Evolutionary conservation across 2,797 vertebrate genomes (phyloP).

Genomic region (Cuculus canorus): DNA sequence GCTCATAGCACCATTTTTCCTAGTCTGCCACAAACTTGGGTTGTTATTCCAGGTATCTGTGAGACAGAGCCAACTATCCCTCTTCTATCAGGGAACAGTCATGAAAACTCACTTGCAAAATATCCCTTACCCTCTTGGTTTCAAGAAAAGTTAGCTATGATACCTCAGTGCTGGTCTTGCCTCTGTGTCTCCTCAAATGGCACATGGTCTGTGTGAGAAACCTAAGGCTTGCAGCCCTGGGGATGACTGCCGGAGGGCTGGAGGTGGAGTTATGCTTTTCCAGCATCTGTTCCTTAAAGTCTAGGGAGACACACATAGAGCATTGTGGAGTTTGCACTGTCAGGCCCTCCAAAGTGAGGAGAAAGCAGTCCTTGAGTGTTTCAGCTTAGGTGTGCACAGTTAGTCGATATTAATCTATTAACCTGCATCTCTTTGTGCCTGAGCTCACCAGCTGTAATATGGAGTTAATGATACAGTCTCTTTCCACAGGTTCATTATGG

Average conservation of each 20-base stretch:
- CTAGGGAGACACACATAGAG: background rate
- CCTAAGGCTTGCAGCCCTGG: background rate
- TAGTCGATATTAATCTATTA: conserved; percentile 10
- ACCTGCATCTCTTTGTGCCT: conserved; percentile 8
- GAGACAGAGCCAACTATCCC: background rate
- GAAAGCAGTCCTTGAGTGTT: background rate
- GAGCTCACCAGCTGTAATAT: conserved; percentile 4
- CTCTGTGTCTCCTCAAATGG: background rate
- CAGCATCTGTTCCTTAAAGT: background rate
- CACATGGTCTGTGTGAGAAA: fast-evolving
- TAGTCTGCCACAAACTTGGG: background rate
- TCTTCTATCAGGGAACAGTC: background rate
- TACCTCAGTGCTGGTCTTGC: background rate
- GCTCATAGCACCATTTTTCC: background rate
- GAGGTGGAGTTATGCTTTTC: background rate
- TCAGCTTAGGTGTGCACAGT: conserved; percentile 37
- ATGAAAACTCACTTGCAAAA: background rate
- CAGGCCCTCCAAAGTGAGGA: background rate
- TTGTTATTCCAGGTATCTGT: background rate
- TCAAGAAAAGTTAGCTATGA: background rate
- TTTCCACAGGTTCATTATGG: conserved; percentile 38
- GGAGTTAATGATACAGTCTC: conserved; percentile 27
- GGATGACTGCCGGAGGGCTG: background rate
- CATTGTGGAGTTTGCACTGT: background rate
- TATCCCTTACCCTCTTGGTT: background rate